phyloP scores from a whole-genome alignment of 2,888 invertebrate genomes.

The Drosophila nr. perissopoda region DNA sequence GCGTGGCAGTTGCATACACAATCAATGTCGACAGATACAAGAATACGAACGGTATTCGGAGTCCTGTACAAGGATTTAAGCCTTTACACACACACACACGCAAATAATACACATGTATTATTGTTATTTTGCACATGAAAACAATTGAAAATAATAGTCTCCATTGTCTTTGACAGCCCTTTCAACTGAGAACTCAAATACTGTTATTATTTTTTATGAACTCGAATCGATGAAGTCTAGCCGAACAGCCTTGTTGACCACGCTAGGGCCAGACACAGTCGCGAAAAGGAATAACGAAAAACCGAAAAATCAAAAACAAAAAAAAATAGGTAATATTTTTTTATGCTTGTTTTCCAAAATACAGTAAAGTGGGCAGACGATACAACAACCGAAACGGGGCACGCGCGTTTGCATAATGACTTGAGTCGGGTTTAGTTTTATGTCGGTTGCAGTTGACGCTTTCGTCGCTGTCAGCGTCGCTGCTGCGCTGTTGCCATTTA shows the following conservation, averaged over 20 bases:
- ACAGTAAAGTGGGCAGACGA: conserved; percentile 56
- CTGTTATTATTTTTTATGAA: conserved; percentile 23
- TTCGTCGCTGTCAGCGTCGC: conserved; percentile 29
- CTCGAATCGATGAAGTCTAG: background rate
- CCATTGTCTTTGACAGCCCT: conserved; percentile 53
- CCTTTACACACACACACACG: conserved; percentile 13
- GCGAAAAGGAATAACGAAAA: conserved; percentile 14
- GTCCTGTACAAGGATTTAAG: conserved; percentile 11
- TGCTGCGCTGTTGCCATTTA: conserved; percentile 29
- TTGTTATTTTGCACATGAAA: conserved; percentile 17
- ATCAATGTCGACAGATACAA: background rate
- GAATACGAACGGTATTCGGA: conserved; percentile 1
- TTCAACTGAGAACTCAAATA: conserved; percentile 30
- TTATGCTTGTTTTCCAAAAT: conserved; percentile 21
- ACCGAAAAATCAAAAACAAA: conserved; percentile 16
- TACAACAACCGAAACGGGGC: conserved; percentile 78
- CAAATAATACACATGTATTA: background rate
- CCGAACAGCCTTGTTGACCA: background rate
- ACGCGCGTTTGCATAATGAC: conserved; percentile 81
- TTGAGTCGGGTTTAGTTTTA: conserved; percentile 77
- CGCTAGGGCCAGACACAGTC: conserved; percentile 1
- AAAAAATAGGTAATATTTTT: background rate
- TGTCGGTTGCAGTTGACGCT: conserved; percentile 66
- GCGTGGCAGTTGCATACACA: conserved; percentile 26
- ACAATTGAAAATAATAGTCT: conserved; percentile 29